A percentile compares a stretch with the other conserved stretches of the same genome.
These are phyloP conservation scores for Drosophila robusta DNA, from an alignment of 2,888 invertebrate genomes.

Conservation along the genomic window DNA sequence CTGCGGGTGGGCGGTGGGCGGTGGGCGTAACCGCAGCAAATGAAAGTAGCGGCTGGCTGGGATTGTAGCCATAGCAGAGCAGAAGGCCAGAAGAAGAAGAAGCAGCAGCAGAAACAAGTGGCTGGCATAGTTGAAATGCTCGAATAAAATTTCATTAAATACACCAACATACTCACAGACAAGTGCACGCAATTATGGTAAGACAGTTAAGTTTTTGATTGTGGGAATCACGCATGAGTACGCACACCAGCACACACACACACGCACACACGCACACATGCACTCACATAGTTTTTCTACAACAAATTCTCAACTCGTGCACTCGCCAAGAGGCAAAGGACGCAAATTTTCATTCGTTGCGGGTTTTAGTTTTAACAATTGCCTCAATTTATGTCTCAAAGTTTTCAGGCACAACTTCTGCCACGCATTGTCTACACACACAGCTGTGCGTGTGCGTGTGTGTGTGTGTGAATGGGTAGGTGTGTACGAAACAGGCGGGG, in stretches of 20 bases:
- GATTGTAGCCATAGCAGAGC: conserved; percentile 28
- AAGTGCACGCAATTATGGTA: conserved; percentile 82
- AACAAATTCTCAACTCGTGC: conserved; percentile 73
- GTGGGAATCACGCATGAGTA: conserved; percentile 81
- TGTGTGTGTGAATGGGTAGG: conserved; percentile 3
- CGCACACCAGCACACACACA: conserved; percentile 60
- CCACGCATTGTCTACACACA: conserved; percentile 47
- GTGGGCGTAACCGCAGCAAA: conserved; percentile 58
- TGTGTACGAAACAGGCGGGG: conserved; percentile 17
- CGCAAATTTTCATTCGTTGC: conserved; percentile 76
- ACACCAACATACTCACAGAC: conserved; percentile 69
- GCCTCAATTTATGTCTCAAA: conserved; percentile 81
- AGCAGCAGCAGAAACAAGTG: conserved; percentile 7
- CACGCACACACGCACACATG: conserved; percentile 9
- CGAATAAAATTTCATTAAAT: conserved; percentile 82
- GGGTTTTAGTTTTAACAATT: conserved; percentile 81
- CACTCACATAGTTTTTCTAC: conserved; percentile 42
- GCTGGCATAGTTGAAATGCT: conserved; percentile 58
- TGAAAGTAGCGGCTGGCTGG: conserved; percentile 53
- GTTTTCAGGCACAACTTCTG: conserved; percentile 66
- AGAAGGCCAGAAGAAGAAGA: background rate
- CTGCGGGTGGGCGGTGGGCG: conserved; percentile 29
- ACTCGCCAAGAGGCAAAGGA: conserved; percentile 59
- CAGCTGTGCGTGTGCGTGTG: background rate
- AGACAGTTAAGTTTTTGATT: conserved; percentile 82